These are phyloP conservation scores for Scylla paramamosain DNA, from an alignment of 1,140 invertebrate species.

Conservation along the genomic window DNA sequence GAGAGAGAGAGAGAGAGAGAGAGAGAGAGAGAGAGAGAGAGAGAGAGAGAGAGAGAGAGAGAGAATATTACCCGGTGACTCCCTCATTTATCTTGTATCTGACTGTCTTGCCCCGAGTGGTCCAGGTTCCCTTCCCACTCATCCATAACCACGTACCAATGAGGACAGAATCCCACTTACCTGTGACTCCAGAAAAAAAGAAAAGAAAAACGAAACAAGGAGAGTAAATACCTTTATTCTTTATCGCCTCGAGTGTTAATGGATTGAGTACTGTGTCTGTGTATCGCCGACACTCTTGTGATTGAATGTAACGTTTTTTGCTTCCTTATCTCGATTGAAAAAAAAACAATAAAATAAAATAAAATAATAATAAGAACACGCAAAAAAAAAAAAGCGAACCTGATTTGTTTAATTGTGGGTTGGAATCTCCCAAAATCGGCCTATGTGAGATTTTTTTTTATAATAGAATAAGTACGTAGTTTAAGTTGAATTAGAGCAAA, in stretches of 20 bases:
- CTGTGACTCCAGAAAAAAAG: background rate
- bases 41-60: too few species aligned
- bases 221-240: background rate
- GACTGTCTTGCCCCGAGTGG: background rate
- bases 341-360: too few species aligned
- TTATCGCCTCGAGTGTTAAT: background rate
- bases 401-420: too few species aligned
- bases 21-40: too few species aligned
- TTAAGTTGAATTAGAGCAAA: too few species aligned
- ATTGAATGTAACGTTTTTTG: background rate
- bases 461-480: too few species aligned
- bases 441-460: too few species aligned
- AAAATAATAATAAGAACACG: too few species aligned
- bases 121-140: background rate
- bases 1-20: too few species aligned
- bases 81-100: background rate
- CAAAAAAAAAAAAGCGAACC: too few species aligned
- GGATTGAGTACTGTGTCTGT: background rate
- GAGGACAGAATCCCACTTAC: background rate
- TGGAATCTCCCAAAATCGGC: too few species aligned
- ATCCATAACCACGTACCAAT: conserved; percentile 4
- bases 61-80: background rate
- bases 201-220: background rate
- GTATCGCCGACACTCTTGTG: background rate
- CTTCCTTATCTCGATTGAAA: background rate